Percentiles rank a stretch among this genome's conserved stretches.
These are phyloP conservation scores for Drosophila pseudoobscura DNA, from an alignment of 1,140 invertebrate species.

Conservation along the genomic window DNA sequence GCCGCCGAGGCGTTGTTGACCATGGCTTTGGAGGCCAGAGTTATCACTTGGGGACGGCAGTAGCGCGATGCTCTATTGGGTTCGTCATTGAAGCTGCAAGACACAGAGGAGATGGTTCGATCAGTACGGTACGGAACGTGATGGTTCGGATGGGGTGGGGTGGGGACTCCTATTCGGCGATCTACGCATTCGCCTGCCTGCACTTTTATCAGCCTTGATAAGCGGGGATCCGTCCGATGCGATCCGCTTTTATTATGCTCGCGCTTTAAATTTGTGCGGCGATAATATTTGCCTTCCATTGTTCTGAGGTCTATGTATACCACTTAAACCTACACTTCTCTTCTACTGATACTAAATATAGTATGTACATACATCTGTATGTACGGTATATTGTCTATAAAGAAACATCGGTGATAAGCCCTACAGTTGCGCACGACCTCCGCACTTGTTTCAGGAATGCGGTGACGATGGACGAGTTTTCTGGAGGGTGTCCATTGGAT, in stretches of 20 bases:
- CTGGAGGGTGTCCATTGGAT: no score
- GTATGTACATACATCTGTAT: constrained; percentile 9
- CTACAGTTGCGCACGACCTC: constrained; percentile 65
- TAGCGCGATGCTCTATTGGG: constrained; percentile 74
- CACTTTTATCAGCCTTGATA: constrained; percentile 45
- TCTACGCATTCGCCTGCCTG: constrained; percentile 33
- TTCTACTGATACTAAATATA: constrained; percentile 19
- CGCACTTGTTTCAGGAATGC: constrained; percentile 46
- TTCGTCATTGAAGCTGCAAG: constrained; percentile 80
- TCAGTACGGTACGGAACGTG: not conserved
- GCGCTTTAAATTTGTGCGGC: constrained; percentile 21
- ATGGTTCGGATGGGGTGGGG: not conserved
- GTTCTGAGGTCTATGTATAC: constrained; percentile 25
- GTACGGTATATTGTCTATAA: constrained; percentile 39
- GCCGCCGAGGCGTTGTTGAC: constrained; percentile 75
- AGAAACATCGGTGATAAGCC: constrained; percentile 59
- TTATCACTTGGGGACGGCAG: constrained; percentile 79
- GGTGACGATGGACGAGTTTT: no score
- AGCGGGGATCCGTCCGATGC: not conserved
- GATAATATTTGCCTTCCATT: constrained; percentile 31
- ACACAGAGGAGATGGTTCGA: not conserved
- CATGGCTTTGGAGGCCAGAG: constrained; percentile 80
- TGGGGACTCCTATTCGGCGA: constrained; percentile 18
- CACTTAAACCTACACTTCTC: constrained; percentile 19
- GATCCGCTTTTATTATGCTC: not conserved